Percentiles rank a stretch among this genome's conserved stretches.
Conservation (phyloP, 2,888 invertebrate species). For the Nycteola revayana region DNA sequence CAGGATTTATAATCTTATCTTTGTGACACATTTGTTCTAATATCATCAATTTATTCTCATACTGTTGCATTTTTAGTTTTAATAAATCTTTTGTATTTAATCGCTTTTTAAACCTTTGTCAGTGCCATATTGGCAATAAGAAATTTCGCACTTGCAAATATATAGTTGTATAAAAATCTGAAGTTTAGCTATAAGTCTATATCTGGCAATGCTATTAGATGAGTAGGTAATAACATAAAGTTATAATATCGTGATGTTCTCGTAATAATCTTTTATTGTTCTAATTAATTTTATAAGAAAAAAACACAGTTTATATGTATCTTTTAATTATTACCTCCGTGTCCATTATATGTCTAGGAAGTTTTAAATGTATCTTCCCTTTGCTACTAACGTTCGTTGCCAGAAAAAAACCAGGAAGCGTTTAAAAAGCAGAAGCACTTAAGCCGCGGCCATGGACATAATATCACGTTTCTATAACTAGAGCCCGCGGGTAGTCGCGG, state of each 20-base stretch:
- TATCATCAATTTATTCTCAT: no score
- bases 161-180: no score
- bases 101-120: no score
- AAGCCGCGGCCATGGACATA: slow-evolving; percentile 49
- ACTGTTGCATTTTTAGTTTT: no score
- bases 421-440: slow-evolving; percentile 50
- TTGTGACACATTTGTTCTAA: no score
- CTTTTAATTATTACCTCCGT: slow-evolving; percentile 21
- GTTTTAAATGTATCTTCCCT: slow-evolving; percentile 30
- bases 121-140: no score
- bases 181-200: no score
- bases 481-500: slow-evolving; percentile 10
- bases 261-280: slow-evolving; percentile 10
- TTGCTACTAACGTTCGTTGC: slow-evolving; percentile 15
- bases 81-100: no score
- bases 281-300: slow-evolving; percentile 15
- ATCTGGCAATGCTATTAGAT: no score
- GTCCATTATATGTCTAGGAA: slow-evolving; percentile 29
- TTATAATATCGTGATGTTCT: not conserved
- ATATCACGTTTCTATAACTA: slow-evolving; percentile 47
- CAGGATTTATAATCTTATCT: no score
- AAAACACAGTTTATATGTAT: slow-evolving; percentile 17
- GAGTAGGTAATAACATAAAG: no score
- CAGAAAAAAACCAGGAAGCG: slow-evolving; percentile 42
- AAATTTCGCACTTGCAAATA: no score